A percentile compares a stretch with the other conserved stretches of the same genome.
Conservation (phyloP, 1,140 invertebrate genomes). For the Copidosoma floridanum region DNA sequence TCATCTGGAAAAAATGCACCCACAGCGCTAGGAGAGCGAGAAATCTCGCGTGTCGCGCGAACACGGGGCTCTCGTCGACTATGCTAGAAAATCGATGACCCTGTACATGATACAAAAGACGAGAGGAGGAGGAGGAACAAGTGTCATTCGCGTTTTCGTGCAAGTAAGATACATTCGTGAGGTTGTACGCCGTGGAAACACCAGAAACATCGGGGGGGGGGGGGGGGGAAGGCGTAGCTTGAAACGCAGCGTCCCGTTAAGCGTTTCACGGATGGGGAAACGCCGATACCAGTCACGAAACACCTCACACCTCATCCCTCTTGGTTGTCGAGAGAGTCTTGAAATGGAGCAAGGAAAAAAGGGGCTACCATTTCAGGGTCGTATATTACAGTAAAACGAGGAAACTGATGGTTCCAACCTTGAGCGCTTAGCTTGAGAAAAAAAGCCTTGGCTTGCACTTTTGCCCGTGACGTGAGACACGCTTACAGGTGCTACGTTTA, state of each 20-base stretch:
- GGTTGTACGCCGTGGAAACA: background rate
- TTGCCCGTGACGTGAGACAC: conserved; percentile 6
- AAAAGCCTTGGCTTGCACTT: conserved; percentile 19
- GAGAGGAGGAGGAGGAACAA: too few species aligned
- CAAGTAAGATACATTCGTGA: too few species aligned
- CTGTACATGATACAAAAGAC: too few species aligned
- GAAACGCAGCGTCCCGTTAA: conserved; percentile 25
- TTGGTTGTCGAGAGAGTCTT: too few species aligned
- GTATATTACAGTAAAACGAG: conserved; percentile 37
- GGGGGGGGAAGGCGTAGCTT: too few species aligned
- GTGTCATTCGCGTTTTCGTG: too few species aligned
- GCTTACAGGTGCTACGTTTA: conserved; percentile 31
- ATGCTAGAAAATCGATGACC: too few species aligned
- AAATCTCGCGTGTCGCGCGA: too few species aligned
- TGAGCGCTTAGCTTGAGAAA: conserved; percentile 17
- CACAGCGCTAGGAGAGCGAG: too few species aligned
- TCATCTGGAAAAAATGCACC: too few species aligned
- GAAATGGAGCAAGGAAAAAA: conserved; percentile 22
- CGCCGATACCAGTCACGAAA: background rate
- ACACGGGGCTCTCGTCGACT: too few species aligned
- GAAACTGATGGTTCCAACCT: conserved; percentile 26
- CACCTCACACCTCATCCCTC: background rate
- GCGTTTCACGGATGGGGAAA: conserved; percentile 11
- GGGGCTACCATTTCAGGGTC: conserved; percentile 38
- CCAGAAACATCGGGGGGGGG: conserved; percentile 4